Base-by-base conservation (phyloP, 2,797 vertebrate genomes). In the Sebastolobus alascanus region DNA sequence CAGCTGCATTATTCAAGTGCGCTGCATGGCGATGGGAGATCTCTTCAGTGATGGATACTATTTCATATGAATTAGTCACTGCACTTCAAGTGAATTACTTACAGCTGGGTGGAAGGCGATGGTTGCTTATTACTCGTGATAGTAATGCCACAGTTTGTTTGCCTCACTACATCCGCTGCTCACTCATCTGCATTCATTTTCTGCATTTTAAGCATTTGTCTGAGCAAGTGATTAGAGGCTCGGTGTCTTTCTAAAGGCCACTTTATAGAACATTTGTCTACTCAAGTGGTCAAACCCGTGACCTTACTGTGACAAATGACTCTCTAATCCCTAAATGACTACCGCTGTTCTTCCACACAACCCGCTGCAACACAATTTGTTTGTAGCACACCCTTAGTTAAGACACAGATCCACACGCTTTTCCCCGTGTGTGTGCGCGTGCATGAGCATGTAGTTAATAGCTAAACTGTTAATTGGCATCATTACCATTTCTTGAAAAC, bases 51-150 rank as follows among this genome's bases (percentile, higher is more conserved):
- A 90, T 85, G 84, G 73, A 72, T 87, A 82, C 73, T 67, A 29
- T 84, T 86, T 78, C 82, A 70, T 58, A 78, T 86, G 78, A 90
- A 87, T 90, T 85, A 91, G 82, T 90, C 77, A 69, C 73, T 27
- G 67, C 82, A 79, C 85, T 92, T 75, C 52, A 89, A 82, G 56
- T 78, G 77, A 90, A 90, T 88, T 80, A 84, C 88, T 86, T 84
- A 72, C 82, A 87, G 80, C 86, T 76, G 81, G 77, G 40, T 80
- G 73, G 64, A 87, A 82, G 75, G 79, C 31, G 35, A 73, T 54
- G 25, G 55, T 55, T 68, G 84, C 71, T 85, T 84, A 89, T 90
- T 85, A 79, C 80, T 91, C 70, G 77, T 68, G 84, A 79, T 89
- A 54, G 69, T 82, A 82, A 89, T 75, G 83, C 81, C 60, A 72